A percentile compares a stretch with the other conserved stretches of the same genome.
Conservation (phyloP, 1,140 invertebrate genomes). For the Leptinotarsa defecta region DNA sequence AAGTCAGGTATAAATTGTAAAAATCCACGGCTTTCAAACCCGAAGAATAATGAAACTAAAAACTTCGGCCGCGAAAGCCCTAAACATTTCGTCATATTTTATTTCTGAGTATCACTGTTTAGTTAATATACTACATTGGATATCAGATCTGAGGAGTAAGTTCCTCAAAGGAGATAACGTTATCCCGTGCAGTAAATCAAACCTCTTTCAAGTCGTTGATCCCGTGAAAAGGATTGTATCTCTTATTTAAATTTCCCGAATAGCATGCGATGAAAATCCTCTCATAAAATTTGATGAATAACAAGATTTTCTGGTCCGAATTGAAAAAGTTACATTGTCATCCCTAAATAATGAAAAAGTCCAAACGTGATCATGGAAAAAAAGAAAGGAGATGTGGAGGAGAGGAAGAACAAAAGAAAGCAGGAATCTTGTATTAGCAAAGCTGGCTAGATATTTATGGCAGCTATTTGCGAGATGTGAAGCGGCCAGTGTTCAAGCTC, state of each 20-base stretch:
- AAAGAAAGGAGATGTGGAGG: conserved; percentile 6
- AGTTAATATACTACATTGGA: too few species aligned
- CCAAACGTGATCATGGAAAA: conserved; percentile 20
- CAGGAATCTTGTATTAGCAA: conserved; percentile 26
- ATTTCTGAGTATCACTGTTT: too few species aligned
- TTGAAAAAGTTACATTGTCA: conserved; percentile 28
- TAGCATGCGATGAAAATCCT: background rate
- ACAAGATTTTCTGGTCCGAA: conserved; percentile 14
- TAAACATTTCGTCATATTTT: too few species aligned
- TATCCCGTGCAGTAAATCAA: background rate
- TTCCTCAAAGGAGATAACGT: too few species aligned
- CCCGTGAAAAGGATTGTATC: background rate
- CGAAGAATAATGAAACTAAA: too few species aligned
- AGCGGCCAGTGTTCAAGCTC: conserved; percentile 47
- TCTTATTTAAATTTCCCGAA: background rate
- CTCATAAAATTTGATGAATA: conserved; percentile 17
- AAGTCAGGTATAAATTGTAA: too few species aligned
- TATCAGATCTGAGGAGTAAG: too few species aligned
- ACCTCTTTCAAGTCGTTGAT: background rate
- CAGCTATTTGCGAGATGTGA: conserved; percentile 52
- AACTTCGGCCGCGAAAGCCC: too few species aligned
- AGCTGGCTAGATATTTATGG: conserved; percentile 49
- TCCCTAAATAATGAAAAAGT: conserved; percentile 30
- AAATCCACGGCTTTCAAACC: too few species aligned
- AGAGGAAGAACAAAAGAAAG: conserved; percentile 18